Percentiles rank a stretch among this genome's conserved stretches.
Evolutionary conservation across 2,797 vertebrate genomes (phyloP).

Genomic region (Phoxinus dragarum): DNA sequence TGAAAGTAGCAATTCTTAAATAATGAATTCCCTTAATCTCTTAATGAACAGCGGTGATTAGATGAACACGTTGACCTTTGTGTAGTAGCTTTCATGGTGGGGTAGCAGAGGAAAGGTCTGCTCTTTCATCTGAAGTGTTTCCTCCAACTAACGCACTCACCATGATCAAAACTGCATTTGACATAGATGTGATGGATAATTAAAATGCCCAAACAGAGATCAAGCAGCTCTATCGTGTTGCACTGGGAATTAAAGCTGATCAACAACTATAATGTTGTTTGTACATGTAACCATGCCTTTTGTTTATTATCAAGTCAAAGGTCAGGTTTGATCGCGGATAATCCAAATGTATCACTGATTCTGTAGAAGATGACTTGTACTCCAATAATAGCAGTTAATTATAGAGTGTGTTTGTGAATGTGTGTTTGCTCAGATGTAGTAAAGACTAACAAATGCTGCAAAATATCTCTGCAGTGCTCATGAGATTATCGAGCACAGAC

Average conservation of each 20-base stretch:
- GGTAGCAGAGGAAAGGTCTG: not conserved
- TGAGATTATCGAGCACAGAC: slow-evolving; percentile 20
- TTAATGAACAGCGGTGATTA: slow-evolving; percentile 17
- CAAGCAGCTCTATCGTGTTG: slow-evolving; percentile 31
- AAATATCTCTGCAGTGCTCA: slow-evolving; percentile 20
- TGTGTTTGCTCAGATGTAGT: slow-evolving; percentile 12
- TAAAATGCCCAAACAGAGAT: slow-evolving; percentile 48
- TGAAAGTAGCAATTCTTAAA: not conserved
- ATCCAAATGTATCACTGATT: slow-evolving; percentile 41
- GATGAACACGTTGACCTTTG: slow-evolving; percentile 30
- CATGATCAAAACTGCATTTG: slow-evolving; percentile 52
- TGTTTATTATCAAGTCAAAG: slow-evolving; percentile 51
- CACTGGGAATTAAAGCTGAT: slow-evolving; percentile 25
- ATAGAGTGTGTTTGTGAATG: not conserved
- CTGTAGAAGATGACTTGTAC: slow-evolving; percentile 33
- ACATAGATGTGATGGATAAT: slow-evolving; percentile 46
- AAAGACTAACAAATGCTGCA: slow-evolving; percentile 22
- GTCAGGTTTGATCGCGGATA: slow-evolving; percentile 46
- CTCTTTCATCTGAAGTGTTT: slow-evolving; percentile 14
- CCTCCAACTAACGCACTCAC: not conserved
- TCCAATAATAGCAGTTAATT: slow-evolving; percentile 13
- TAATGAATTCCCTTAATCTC: not conserved
- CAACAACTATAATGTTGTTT: slow-evolving; percentile 22
- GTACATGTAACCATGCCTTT: slow-evolving; percentile 13
- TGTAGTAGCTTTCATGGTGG: slow-evolving; percentile 9